A percentile compares a stretch with the other conserved stretches of the same genome.
Conservation (phyloP, 2,888 invertebrate genomes). For the Kryphioiulus occultus region DNA sequence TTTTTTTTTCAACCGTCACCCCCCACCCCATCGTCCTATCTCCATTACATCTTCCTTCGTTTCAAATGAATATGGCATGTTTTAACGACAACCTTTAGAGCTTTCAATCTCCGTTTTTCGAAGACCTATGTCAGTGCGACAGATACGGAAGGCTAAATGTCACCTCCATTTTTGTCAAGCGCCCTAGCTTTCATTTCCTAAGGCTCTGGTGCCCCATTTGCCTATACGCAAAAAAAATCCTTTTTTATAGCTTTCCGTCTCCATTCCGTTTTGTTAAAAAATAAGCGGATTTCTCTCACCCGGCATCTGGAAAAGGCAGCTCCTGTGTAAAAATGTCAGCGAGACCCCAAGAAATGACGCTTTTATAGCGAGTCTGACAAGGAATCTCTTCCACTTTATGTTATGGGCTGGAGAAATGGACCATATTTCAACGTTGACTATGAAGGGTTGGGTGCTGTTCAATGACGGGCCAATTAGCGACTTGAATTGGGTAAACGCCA, state of each 20-base stretch:
- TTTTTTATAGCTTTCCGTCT: background rate
- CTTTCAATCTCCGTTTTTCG: conserved; percentile 43
- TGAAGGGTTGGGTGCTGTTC: background rate
- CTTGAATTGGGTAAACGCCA: background rate
- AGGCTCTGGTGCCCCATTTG: background rate
- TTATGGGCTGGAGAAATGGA: background rate
- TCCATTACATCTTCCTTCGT: conserved; percentile 36
- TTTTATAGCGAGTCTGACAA: background rate
- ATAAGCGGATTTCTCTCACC: conserved; percentile 36
- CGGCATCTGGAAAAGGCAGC: background rate
- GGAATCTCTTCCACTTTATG: conserved; percentile 31
- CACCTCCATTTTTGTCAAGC: conserved; percentile 45
- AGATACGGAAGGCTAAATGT: conserved; percentile 39
- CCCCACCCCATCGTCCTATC: background rate
- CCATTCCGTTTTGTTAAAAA: background rate
- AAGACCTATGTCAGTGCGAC: conserved; percentile 39
- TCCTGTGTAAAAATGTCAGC: background rate
- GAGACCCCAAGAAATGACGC: background rate
- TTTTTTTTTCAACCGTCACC: background rate
- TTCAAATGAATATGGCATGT: conserved; percentile 40
- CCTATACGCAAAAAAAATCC: conserved; percentile 10
- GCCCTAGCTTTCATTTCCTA: conserved; percentile 29
- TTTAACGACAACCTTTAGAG: conserved; percentile 43
- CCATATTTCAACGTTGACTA: background rate
- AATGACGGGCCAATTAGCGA: background rate